Percentiles rank a stretch among this genome's conserved stretches.
Evolutionary conservation across 53 echinoderm and acorn worm genomes (phyloP).

Genomic region (Arbacia lixula): DNA sequence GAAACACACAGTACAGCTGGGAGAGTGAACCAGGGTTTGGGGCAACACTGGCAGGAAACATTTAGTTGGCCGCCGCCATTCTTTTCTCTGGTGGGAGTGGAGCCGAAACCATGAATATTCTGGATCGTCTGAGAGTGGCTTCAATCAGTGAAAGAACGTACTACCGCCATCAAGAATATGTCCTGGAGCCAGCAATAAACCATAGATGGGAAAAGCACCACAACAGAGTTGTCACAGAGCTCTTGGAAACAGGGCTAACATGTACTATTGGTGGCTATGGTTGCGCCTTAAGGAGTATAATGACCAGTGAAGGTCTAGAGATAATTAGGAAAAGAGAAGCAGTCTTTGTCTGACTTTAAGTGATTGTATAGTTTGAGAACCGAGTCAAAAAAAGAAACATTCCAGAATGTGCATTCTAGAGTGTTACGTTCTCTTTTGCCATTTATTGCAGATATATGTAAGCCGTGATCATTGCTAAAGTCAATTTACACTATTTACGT

Average conservation of each 20-base stretch:
- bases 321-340: no score
- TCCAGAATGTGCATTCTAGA: no score
- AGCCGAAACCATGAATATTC: slow-evolving; percentile 9
- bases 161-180: slow-evolving; percentile 28
- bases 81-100: slow-evolving; percentile 46
- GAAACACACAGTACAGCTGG: slow-evolving; percentile 16
- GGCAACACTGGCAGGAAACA: slow-evolving; percentile 26
- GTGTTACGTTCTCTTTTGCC: no score
- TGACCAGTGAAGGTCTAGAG: no score
- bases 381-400: no score
- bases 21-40: slow-evolving; percentile 54
- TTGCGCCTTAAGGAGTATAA: no score
- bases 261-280: slow-evolving; percentile 38
- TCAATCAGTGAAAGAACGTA: slow-evolving; percentile 22
- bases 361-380: no score
- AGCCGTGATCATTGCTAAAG: no score
- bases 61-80: slow-evolving; percentile 3
- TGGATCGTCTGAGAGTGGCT: slow-evolving; percentile 32
- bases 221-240: background rate
- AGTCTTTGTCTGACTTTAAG: no score
- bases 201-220: background rate
- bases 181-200: slow-evolving; percentile 39
- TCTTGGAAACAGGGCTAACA: slow-evolving; percentile 5
- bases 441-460: no score
- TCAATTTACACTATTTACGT: no score